phyloP scores from a whole-genome alignment of 2,888 invertebrate species.

The Noctuana brunneofusca region DNA sequence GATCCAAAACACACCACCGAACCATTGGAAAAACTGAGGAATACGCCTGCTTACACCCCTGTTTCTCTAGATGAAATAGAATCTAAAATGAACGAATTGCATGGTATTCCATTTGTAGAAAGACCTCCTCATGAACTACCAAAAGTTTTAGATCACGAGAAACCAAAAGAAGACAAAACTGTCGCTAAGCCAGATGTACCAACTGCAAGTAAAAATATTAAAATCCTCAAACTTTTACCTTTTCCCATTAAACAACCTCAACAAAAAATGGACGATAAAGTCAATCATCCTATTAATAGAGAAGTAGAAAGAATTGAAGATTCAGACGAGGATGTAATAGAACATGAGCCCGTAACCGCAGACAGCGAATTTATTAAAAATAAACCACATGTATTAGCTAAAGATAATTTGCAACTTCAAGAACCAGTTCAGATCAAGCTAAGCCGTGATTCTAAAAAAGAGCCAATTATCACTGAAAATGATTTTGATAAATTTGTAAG shows the following conservation, averaged over 20 bases:
- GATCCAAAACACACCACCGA: constrained; percentile 46
- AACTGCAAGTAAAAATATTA: constrained; percentile 47
- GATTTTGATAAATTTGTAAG: constrained; percentile 77
- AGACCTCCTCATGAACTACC: constrained; percentile 65
- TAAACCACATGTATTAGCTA: constrained; percentile 28
- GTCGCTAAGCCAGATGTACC: constrained; percentile 48
- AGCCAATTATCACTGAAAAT: constrained; percentile 71
- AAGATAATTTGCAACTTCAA: constrained; percentile 53
- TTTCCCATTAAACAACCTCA: constrained; percentile 48
- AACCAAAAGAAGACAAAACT: constrained; percentile 41
- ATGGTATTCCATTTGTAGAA: constrained; percentile 71
- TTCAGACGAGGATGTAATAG: constrained; percentile 52
- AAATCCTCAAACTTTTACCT: constrained; percentile 56
- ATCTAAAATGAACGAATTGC: constrained; percentile 77
- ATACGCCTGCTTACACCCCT: constrained; percentile 42
- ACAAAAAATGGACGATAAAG: constrained; percentile 44
- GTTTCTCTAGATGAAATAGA: constrained; percentile 67
- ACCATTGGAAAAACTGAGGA: constrained; percentile 42
- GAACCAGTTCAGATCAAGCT: constrained; percentile 39
- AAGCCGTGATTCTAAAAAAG: constrained; percentile 52
- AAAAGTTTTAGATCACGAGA: constrained; percentile 47
- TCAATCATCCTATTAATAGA: constrained; percentile 5
- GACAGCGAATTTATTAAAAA: constrained; percentile 45
- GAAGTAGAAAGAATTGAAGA: constrained; percentile 38
- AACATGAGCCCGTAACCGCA: constrained; percentile 52